Conservation (phyloP, 1,140 invertebrate genomes). For the Drosophila repletoides region DNA sequence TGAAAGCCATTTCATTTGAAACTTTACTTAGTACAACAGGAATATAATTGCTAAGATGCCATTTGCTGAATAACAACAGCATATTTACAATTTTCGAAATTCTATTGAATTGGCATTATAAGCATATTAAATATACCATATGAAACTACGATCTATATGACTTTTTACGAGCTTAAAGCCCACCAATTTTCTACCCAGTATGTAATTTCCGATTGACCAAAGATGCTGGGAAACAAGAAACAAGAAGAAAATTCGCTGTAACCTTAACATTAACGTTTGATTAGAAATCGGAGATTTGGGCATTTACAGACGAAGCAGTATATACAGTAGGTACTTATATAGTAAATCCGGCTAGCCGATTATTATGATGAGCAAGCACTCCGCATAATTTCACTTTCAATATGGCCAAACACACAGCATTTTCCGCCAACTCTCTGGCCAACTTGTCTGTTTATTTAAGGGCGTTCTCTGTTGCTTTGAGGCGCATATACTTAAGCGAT, state of each 20-base stretch:
- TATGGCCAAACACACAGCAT: conserved; percentile 16
- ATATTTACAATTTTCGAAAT: too few species aligned
- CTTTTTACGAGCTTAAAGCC: too few species aligned
- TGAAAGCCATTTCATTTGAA: background rate
- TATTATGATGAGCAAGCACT: conserved; percentile 22
- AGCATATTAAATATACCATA: too few species aligned
- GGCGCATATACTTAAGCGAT: conserved; percentile 40
- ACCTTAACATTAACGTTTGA: conserved; percentile 45
- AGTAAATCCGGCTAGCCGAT: background rate
- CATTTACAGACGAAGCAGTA: background rate
- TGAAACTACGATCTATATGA: too few species aligned
- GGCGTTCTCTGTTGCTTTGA: conserved; percentile 9
- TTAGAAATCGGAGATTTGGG: conserved; percentile 42
- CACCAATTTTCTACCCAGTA: too few species aligned
- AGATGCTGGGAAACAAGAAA: too few species aligned
- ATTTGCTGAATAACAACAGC: too few species aligned
- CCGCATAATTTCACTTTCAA: background rate
- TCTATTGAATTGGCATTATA: too few species aligned
- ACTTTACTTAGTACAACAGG: background rate
- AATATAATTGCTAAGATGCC: too few species aligned
- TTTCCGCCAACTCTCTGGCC: conserved; percentile 10
- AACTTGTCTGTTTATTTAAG: conserved; percentile 30
- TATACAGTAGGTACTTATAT: background rate
- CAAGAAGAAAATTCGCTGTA: background rate
- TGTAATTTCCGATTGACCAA: background rate